These are phyloP conservation scores for Eledona agricola DNA, from an alignment of 2,888 invertebrate species.

Conservation along the genomic window DNA sequence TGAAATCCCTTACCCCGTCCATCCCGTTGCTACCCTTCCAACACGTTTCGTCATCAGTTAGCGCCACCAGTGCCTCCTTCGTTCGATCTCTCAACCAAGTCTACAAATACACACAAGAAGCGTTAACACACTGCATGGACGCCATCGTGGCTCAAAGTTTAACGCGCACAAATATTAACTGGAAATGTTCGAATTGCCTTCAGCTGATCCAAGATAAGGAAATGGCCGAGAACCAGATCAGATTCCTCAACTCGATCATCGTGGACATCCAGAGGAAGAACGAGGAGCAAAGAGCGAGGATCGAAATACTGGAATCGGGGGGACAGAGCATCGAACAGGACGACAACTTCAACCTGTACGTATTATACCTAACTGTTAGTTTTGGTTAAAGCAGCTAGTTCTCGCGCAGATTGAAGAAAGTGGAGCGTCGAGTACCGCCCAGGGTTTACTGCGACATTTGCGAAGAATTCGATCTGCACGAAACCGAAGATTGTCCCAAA, in stretches of 20 bases:
- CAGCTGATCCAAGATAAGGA: conserved; percentile 70
- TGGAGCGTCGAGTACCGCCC: conserved; percentile 67
- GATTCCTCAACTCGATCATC: conserved; percentile 95
- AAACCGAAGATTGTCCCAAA: conserved; percentile 95
- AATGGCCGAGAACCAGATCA: conserved; percentile 77
- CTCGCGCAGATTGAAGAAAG: conserved; percentile 17
- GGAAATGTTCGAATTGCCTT: conserved; percentile 50
- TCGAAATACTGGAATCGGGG: conserved; percentile 79
- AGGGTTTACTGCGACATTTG: conserved; percentile 97
- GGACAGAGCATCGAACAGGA: conserved; percentile 62
- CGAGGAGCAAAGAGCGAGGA: conserved; percentile 79
- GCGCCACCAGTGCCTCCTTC: conserved; percentile 3
- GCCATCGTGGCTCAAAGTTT: conserved; percentile 40
- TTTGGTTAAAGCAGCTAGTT: neutral
- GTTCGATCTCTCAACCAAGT: conserved; percentile 21
- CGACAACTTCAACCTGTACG: conserved; percentile 63
- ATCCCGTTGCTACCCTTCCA: conserved; percentile 19
- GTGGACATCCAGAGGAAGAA: conserved; percentile 96
- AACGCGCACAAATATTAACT: conserved; percentile 25
- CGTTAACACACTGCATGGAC: conserved; percentile 43
- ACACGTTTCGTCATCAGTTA: conserved; percentile 1
- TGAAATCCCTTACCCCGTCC: conserved; percentile 31
- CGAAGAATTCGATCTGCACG: conserved; percentile 94
- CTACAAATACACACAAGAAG: conserved; percentile 40
- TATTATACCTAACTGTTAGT: conserved; percentile 17